phyloP scores from a whole-genome alignment of 2,797 vertebrate genomes.

The Chaetodon trifasciatus region DNA sequence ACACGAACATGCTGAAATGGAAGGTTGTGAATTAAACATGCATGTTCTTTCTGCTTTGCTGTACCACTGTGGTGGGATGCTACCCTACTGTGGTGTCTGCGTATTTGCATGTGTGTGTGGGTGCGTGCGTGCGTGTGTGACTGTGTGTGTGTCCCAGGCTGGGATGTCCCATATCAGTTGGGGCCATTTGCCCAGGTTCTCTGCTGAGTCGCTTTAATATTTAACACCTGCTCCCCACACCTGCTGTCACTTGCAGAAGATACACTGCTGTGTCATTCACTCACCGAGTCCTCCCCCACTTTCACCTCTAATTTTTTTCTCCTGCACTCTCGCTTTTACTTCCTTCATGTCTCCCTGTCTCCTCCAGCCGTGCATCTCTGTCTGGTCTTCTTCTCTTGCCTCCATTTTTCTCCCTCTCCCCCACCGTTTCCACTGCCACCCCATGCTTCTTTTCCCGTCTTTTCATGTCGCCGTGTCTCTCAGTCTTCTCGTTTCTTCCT shows the following conservation, averaged over 20 bases:
- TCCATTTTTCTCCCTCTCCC: background rate
- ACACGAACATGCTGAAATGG: constrained; percentile 80
- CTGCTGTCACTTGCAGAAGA: constrained; percentile 75
- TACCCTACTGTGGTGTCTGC: constrained; percentile 32
- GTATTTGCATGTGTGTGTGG: constrained; percentile 36
- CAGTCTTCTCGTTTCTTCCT: constrained; percentile 19
- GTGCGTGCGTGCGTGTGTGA: constrained; percentile 12
- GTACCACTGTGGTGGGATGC: constrained; percentile 64
- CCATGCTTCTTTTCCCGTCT: constrained; percentile 29
- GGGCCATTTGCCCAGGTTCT: constrained; percentile 75
- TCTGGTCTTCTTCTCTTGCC: constrained; percentile 7
- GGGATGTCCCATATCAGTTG: constrained; percentile 77
- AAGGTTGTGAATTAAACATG: constrained; percentile 85
- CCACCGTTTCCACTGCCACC: constrained; percentile 4
- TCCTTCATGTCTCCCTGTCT: constrained; percentile 2
- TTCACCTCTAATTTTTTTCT: constrained; percentile 40
- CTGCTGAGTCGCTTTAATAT: constrained; percentile 74
- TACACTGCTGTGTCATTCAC: constrained; percentile 68
- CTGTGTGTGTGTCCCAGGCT: constrained; percentile 45
- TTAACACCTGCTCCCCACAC: constrained; percentile 77
- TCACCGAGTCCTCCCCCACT: constrained; percentile 42
- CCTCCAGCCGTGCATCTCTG: background rate
- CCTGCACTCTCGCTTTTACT: constrained; percentile 22
- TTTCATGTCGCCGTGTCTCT: constrained; percentile 22
- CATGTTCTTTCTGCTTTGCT: constrained; percentile 74